Evolutionary conservation across 2,797 vertebrate genomes (phyloP), one percentile per base, ranked within the genome.

Genomic region (Parauchenoglanis punctatus): DNA sequence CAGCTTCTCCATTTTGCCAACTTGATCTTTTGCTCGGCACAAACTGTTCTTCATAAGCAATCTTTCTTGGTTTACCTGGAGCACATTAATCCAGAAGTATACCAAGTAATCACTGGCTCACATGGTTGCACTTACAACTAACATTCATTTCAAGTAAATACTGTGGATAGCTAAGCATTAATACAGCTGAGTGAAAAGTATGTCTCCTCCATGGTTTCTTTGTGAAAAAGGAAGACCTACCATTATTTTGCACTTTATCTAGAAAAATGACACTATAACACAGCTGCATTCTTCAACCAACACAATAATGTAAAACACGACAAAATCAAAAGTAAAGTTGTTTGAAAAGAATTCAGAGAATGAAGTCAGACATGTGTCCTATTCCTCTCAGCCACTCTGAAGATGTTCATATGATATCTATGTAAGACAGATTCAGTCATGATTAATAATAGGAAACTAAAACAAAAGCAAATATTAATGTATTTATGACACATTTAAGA

Each of bases 1-100:
- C 86, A 97, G 88, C 92, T 97, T 97, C 88, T 98, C 97, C 95
- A 97, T 96, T 92, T 98, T 97, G 87, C 96, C 96, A 84, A 97
- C 92, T 89, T 97, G 96, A 0, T 93, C 89, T 85, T 97, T 97
- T 0, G 96, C 95, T 61, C 95, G 96, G 68, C 96, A 97, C 84
- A 97, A 93, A 91, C 93, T 96, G 90, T 97, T 97, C 90, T 97
- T 97, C 91, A 97, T 97, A 91, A 97, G 97, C 92, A 98, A 92
- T 4, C 91, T 96, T 90, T 98, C 97, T 91, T 98, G 97, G 86
- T 98, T 96, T 86, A 97, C 95, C 97, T 98, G 92, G 72, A 52
- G 28, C 77, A 83, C n/a, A 84, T 65, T 52, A 20, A 82, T 52
- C n/a, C 44, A 52, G n/a, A 83, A 18, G 28, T 31, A 49, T 52